Conservation (phyloP, 2,113 vertebrate genomes). For the Lutjanus erythropterus region DNA sequence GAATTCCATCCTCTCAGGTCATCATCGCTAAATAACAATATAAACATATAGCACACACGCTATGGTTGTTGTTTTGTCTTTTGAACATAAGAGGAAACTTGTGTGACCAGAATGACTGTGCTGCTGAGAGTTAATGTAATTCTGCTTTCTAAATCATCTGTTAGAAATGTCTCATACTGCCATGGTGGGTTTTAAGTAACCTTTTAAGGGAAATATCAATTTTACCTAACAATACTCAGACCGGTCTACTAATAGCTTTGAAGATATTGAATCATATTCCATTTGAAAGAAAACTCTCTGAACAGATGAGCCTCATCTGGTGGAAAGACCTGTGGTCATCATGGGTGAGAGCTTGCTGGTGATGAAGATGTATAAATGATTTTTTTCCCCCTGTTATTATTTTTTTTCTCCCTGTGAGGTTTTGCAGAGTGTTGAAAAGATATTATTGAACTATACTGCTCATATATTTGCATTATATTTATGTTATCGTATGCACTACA, state of each 20-base stretch:
- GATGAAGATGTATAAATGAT: slow-evolving; percentile 5
- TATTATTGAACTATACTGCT: neutral
- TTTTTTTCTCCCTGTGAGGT: neutral
- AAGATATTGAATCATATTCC: slow-evolving; percentile 54
- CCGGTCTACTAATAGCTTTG: slow-evolving; percentile 46
- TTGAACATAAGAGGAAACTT: neutral
- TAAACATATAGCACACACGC: neutral
- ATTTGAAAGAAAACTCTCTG: slow-evolving; percentile 50
- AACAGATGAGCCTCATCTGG: slow-evolving; percentile 72
- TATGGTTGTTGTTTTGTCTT: neutral
- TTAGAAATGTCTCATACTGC: slow-evolving; percentile 28
- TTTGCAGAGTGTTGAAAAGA: slow-evolving; percentile 11
- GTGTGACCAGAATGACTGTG: neutral
- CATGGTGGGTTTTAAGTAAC: slow-evolving; percentile 29
- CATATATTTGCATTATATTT: slow-evolving; percentile 21
- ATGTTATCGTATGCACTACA: neutral
- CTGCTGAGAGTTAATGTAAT: neutral
- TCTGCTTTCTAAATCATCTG: slow-evolving; percentile 19
- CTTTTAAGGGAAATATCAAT: slow-evolving; percentile 52
- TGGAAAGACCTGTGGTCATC: slow-evolving; percentile 42
- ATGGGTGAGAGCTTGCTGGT: slow-evolving; percentile 16
- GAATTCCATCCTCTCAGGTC: neutral
- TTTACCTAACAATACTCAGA: slow-evolving; percentile 52
- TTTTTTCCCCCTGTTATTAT: neutral
- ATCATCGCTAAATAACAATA: neutral